Conservation (phyloP, 2,888 invertebrate species). For the Andricus curvator region DNA sequence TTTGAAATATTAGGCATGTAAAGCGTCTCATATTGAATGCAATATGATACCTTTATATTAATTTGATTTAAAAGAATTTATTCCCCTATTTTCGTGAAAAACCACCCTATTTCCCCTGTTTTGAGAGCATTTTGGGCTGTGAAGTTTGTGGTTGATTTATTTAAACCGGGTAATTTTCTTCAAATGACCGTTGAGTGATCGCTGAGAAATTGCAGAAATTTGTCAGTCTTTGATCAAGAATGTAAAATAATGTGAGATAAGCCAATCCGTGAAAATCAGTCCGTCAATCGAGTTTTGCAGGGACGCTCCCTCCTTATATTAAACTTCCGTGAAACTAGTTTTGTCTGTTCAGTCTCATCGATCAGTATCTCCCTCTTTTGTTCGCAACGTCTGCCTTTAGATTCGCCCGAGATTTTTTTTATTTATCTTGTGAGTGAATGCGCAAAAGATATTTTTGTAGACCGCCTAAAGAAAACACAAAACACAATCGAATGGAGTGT, state of each 20-base stretch:
- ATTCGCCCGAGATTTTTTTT: constrained; percentile 7
- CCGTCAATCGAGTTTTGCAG: not conserved
- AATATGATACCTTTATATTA: too few species aligned
- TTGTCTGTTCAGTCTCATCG: constrained; percentile 32
- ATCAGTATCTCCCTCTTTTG: constrained; percentile 33
- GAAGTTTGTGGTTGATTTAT: not conserved
- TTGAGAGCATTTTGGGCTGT: too few species aligned
- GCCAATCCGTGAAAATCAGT: constrained; percentile 26
- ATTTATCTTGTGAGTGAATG: not conserved
- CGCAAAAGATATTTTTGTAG: constrained; percentile 19
- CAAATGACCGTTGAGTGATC: not conserved
- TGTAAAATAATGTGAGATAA: constrained; percentile 22
- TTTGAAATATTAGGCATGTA: too few species aligned
- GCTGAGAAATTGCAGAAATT: constrained; percentile 11
- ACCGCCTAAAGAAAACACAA: not conserved
- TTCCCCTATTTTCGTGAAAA: too few species aligned
- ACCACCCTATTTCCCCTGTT: too few species aligned
- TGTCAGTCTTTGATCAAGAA: constrained; percentile 15
- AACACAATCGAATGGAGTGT: constrained; percentile 14
- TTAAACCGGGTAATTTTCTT: not conserved
- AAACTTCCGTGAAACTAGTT: constrained; percentile 30
- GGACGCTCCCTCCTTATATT: constrained; percentile 20
- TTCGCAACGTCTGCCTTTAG: constrained; percentile 25
- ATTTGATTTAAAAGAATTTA: too few species aligned
- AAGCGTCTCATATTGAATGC: too few species aligned